Percentiles rank a stretch among this genome's conserved stretches.
phyloP scores from a whole-genome alignment of 2,888 invertebrate genomes.

The Stenodema calcarata region DNA sequence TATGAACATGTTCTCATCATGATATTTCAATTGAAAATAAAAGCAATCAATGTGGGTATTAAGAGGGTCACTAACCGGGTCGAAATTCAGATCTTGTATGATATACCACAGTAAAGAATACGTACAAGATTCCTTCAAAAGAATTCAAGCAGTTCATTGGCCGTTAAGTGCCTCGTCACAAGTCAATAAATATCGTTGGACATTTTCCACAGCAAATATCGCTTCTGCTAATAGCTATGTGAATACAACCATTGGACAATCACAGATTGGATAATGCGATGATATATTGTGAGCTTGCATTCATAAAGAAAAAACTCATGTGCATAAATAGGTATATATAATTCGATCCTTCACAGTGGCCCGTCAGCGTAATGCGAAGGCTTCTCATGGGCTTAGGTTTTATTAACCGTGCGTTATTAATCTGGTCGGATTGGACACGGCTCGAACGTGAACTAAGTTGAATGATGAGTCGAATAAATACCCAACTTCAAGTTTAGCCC shows the following conservation, averaged over 20 bases:
- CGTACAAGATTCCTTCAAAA: too few relatives aligned
- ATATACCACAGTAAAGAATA: too few relatives aligned
- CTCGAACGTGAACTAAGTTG: slow-evolving; percentile 16
- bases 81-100: too few relatives aligned
- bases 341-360: slow-evolving; percentile 28
- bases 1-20: too few relatives aligned
- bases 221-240: background rate
- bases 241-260: background rate
- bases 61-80: too few relatives aligned
- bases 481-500: background rate
- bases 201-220: background rate
- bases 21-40: too few relatives aligned
- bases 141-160: background rate
- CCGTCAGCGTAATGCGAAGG: slow-evolving; percentile 14
- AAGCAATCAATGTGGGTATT: too few relatives aligned
- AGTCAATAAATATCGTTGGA: background rate
- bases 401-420: slow-evolving; percentile 27
- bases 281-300: background rate
- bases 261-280: background rate
- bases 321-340: background rate
- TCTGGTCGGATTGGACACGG: slow-evolving; percentile 19
- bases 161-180: background rate
- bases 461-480: slow-evolving; percentile 33
- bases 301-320: background rate
- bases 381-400: slow-evolving; percentile 24